phyloP scores from a whole-genome alignment of 2,797 vertebrate genomes.

The Gymnodraco acuticeps region DNA sequence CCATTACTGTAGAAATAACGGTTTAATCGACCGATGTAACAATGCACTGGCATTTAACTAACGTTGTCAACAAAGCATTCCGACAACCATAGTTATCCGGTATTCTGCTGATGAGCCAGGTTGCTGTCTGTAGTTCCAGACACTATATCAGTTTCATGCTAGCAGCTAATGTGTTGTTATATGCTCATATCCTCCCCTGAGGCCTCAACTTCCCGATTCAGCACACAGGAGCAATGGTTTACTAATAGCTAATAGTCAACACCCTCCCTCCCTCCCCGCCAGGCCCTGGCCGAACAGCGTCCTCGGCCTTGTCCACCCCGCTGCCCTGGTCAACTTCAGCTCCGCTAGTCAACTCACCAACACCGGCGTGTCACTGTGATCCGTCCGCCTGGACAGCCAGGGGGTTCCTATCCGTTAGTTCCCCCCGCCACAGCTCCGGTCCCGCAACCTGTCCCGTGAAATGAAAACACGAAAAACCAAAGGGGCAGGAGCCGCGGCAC shows the following conservation, averaged over 20 bases:
- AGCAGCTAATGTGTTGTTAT: constrained; percentile 60
- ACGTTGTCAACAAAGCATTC: constrained; percentile 36
- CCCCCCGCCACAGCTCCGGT: constrained; percentile 83
- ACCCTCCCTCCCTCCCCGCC: constrained; percentile 44
- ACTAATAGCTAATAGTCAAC: constrained; percentile 58
- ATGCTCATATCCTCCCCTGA: constrained; percentile 57
- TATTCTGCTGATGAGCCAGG: constrained; percentile 59
- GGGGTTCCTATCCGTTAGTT: constrained; percentile 62
- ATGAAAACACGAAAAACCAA: constrained; percentile 31
- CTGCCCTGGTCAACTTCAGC: constrained; percentile 45
- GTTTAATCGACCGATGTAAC: neutral
- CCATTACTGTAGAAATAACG: neutral
- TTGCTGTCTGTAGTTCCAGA: constrained; percentile 6
- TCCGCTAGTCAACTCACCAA: constrained; percentile 76
- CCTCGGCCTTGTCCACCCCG: constrained; percentile 72
- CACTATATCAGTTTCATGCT: constrained; percentile 31
- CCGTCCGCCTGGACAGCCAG: constrained; percentile 80
- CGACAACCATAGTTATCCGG: constrained; percentile 9
- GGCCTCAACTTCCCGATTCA: constrained; percentile 79
- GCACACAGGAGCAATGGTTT: constrained; percentile 38
- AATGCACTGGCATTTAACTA: neutral
- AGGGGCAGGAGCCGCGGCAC: constrained; percentile 14
- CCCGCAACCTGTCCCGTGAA: constrained; percentile 46
- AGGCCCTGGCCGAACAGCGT: constrained; percentile 57
- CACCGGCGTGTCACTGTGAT: constrained; percentile 76